A percentile compares a stretch with the other conserved stretches of the same genome.
These are phyloP conservation scores for Amphibalanus amphitrite DNA, from an alignment of 1,140 invertebrate species.

Conservation along the genomic window DNA sequence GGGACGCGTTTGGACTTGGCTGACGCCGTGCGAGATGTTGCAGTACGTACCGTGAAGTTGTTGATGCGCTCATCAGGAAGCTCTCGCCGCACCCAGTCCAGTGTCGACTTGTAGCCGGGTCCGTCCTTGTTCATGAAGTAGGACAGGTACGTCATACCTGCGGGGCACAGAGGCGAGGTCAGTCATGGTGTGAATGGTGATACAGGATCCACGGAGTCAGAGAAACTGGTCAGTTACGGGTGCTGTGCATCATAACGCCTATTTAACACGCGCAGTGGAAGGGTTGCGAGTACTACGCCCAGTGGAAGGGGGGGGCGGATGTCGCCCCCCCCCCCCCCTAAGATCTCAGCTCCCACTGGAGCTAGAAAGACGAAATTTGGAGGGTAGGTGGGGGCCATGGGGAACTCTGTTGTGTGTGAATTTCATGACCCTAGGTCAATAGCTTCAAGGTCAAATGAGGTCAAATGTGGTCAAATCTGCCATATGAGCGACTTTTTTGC, in stretches of 20 bases:
- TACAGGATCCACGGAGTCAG: neutral
- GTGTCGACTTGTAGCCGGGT: conserved; percentile 76
- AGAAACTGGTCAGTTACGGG: neutral
- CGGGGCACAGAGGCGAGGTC: neutral
- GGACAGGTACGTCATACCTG: conserved; percentile 90
- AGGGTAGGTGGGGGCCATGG: no score
- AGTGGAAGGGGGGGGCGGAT: no score
- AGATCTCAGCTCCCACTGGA: no score
- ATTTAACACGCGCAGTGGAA: no score
- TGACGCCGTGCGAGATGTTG: neutral
- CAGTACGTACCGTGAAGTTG: conserved; percentile 72
- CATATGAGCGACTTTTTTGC: no score
- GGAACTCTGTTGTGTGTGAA: no score
- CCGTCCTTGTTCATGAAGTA: conserved; percentile 96
- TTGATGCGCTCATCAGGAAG: conserved; percentile 50
- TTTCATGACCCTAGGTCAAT: no score
- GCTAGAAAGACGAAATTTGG: no score
- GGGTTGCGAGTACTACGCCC: no score
- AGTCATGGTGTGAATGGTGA: conserved; percentile 1
- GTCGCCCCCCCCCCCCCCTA: no score
- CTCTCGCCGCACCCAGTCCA: conserved; percentile 77
- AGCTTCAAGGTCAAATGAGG: no score
- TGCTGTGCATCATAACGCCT: neutral
- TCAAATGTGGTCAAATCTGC: no score
- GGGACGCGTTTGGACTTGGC: conserved; percentile 3